Conservation (phyloP, 2,888 invertebrate species). For the Siphonodentalium dalli region DNA sequence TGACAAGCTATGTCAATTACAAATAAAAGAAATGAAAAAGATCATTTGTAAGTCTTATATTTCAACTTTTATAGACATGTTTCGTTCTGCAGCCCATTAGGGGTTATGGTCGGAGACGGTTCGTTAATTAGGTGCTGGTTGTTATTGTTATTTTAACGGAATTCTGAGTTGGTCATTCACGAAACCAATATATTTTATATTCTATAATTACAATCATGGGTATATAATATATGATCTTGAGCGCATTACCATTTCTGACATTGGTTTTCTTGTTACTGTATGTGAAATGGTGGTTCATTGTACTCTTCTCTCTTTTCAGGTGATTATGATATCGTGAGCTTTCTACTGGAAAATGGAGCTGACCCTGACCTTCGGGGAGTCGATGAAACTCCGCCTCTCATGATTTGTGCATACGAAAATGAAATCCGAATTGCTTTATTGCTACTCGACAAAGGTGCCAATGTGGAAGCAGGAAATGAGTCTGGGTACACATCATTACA, state of each 20-base stretch:
- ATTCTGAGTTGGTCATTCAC: neutral
- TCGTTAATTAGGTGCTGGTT: too few relatives aligned
- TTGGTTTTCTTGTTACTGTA: too few relatives aligned
- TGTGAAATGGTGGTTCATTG: neutral
- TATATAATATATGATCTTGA: too few relatives aligned
- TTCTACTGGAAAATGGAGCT: slow-evolving; percentile 43
- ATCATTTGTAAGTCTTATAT: too few relatives aligned
- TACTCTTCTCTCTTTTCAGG: slow-evolving; percentile 30
- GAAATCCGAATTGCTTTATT: slow-evolving; percentile 31
- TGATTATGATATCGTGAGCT: slow-evolving; percentile 27
- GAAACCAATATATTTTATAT: too few relatives aligned
- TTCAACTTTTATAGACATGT: too few relatives aligned
- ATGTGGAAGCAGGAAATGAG: slow-evolving; percentile 34
- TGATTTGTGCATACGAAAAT: slow-evolving; percentile 46
- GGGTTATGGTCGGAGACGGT: too few relatives aligned
- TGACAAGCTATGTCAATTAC: too few relatives aligned
- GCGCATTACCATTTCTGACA: too few relatives aligned
- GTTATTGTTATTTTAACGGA: neutral
- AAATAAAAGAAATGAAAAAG: too few relatives aligned
- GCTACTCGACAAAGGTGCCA: slow-evolving; percentile 38
- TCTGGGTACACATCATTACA: slow-evolving; percentile 51
- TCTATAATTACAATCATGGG: too few relatives aligned
- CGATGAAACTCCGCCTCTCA: slow-evolving; percentile 34
- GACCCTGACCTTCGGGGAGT: slow-evolving; percentile 30
- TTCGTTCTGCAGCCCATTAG: too few relatives aligned